Evolutionary conservation across 2,797 vertebrate species (phyloP).

Genomic region (Mormyrus proboscirostris): DNA sequence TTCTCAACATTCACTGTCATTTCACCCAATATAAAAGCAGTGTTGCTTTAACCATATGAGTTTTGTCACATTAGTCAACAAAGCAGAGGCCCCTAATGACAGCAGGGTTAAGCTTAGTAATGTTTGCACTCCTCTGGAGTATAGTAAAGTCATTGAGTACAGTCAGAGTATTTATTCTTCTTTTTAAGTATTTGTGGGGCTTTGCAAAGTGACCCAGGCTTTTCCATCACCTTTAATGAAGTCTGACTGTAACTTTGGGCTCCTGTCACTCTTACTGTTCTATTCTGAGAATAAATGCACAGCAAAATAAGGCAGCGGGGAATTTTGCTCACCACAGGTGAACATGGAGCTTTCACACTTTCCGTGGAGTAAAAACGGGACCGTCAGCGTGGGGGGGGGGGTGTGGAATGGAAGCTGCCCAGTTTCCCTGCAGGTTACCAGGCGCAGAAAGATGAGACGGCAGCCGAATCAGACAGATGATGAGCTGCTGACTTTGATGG

Average conservation of each 20-base stretch:
- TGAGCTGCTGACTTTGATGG: neutral
- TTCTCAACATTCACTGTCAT: neutral
- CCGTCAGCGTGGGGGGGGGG: neutral
- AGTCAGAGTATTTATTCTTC: neutral
- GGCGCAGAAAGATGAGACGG: neutral
- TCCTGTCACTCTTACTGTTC: neutral
- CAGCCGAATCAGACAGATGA: neutral
- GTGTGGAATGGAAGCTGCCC: neutral
- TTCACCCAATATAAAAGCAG: neutral
- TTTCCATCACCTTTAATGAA: neutral
- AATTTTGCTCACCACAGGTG: neutral
- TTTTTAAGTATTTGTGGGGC: neutral
- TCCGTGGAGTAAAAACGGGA: neutral
- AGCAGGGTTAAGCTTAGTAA: neutral
- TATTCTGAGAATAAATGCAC: neutral
- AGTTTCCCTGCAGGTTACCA: neutral
- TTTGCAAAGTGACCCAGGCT: neutral
- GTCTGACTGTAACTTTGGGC: neutral
- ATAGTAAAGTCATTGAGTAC: neutral
- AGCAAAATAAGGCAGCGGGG: neutral
- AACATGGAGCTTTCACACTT: neutral
- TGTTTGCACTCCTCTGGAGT: neutral
- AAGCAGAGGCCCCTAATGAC: neutral
- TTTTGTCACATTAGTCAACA: neutral
- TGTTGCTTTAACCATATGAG: neutral